phyloP scores from a whole-genome alignment of 2,888 invertebrate genomes.

The Tupiocoris notatus region DNA sequence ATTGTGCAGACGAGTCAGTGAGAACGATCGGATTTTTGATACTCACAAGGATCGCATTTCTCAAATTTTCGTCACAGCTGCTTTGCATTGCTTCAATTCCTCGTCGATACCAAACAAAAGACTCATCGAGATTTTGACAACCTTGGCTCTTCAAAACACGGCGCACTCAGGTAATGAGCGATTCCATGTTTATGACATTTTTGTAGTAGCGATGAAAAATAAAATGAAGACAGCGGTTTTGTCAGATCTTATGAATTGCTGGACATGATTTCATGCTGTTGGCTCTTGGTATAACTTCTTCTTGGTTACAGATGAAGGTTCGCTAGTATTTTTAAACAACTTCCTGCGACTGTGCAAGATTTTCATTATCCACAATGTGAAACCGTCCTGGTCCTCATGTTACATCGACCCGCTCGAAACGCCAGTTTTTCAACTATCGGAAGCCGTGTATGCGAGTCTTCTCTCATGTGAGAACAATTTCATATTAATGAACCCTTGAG shows the following conservation, averaged over 20 bases:
- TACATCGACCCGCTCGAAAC: slow-evolving; percentile 36
- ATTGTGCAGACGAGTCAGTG: background rate
- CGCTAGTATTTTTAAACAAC: background rate
- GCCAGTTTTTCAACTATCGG: slow-evolving; percentile 1
- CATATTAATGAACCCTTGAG: too few relatives aligned
- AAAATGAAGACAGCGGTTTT: too few relatives aligned
- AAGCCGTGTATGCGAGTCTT: background rate
- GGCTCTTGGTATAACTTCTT: too few relatives aligned
- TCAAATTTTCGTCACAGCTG: background rate
- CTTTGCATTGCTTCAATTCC: background rate
- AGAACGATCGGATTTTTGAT: slow-evolving; percentile 11
- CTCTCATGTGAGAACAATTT: background rate
- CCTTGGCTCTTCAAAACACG: slow-evolving; percentile 3
- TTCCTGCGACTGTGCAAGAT: slow-evolving; percentile 24
- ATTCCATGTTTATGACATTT: background rate
- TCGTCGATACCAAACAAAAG: background rate
- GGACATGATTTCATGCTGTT: too few relatives aligned
- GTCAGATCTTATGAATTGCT: too few relatives aligned
- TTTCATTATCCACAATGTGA: background rate
- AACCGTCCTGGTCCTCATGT: slow-evolving; percentile 21
- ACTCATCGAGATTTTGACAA: background rate
- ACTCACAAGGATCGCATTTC: slow-evolving; percentile 5
- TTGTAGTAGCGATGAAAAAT: background rate
- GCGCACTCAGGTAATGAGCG: slow-evolving; percentile 9
- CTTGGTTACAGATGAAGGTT: background rate